A percentile compares a stretch with the other conserved stretches of the same genome.
Conservation (phyloP, 1,140 invertebrate species). For the Atopsyche davidsoni region DNA sequence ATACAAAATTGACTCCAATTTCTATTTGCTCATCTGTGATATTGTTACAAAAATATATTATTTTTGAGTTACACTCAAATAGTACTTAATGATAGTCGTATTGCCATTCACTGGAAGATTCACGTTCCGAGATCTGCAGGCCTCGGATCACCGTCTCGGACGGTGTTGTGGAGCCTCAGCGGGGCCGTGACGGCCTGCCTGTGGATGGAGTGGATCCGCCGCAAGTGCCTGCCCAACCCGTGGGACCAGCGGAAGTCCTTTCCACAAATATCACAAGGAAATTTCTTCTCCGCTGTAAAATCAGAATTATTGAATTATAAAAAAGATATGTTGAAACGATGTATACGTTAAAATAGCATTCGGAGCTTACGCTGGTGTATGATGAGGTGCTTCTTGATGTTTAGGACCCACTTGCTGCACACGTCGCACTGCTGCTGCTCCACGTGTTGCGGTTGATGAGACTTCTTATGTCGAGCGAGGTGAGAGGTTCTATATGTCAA, state of each 20-base stretch:
- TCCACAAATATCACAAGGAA: not conserved
- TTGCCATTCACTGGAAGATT: too few species aligned
- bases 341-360: not conserved
- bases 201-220: not conserved
- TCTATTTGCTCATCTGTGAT: too few species aligned
- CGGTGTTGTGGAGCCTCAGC: too few species aligned
- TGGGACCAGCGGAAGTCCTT: slow-evolving; percentile 4
- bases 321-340: not conserved
- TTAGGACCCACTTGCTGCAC: slow-evolving; percentile 2
- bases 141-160: too few species aligned
- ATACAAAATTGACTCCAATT: too few species aligned
- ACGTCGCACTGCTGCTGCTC: not conserved
- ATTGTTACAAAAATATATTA: too few species aligned
- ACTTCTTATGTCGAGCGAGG: slow-evolving; percentile 1
- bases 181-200: too few species aligned
- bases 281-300: not conserved
- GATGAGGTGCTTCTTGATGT: not conserved
- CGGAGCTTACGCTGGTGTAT: not conserved
- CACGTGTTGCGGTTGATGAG: not conserved
- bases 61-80: too few species aligned
- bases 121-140: too few species aligned
- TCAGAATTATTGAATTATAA: not conserved
- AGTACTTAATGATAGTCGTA: too few species aligned
- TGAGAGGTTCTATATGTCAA: slow-evolving; percentile 5
- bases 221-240: not conserved